Evolutionary conservation across 2,888 invertebrate species (phyloP), one percentile per base, ranked within the genome.

Genomic region (Actias luna): DNA sequence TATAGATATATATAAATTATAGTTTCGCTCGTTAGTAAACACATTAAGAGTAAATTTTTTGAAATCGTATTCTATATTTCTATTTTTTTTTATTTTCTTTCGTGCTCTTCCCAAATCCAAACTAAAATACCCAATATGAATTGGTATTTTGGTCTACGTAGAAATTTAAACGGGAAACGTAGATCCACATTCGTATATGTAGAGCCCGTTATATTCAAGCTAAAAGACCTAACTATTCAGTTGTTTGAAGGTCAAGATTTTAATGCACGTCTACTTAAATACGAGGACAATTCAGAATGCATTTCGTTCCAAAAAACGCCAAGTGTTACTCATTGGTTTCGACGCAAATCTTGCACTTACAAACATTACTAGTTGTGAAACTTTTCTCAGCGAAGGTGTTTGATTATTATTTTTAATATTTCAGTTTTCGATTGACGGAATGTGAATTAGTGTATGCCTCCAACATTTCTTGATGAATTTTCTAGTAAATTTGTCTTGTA

Each of bases 191-290:
- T 5, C 5, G 5, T n/a, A 5, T n/a, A n/a, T 14, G 3, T 7
- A 39, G 39, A n/a, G 14, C 7, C 16, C 39, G 5, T 39, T 39
- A 46, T 7, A 46, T 10, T 4, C 2, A 3, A 25, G 22, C 22
- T 22, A 50, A 22, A 25, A 46, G 10, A 22, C 46, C 46, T 46
- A 46, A 46, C 22, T 39, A 46, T 46, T 46, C 22, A 22, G 12
- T 8, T 22, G 46, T 50, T 25, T 22, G 12, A 50, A 50, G 16
- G 22, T 25, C 25, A 22, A 50, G 25, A 50, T 50, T 25, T 50
- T 55, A 55, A 55, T 55, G 55, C 29, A 55, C 29, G n/a, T 27
- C 29, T 1, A 27, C n/a, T 55, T 55, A 55, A 55, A 55, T 7
- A 29, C 29, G 5, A 29, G n/a, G 25, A 29, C 5, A 29, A 29